Evolutionary conservation across 2,888 invertebrate species (phyloP), one percentile per base, ranked within the genome.

Genomic region (Unio pictorum): DNA sequence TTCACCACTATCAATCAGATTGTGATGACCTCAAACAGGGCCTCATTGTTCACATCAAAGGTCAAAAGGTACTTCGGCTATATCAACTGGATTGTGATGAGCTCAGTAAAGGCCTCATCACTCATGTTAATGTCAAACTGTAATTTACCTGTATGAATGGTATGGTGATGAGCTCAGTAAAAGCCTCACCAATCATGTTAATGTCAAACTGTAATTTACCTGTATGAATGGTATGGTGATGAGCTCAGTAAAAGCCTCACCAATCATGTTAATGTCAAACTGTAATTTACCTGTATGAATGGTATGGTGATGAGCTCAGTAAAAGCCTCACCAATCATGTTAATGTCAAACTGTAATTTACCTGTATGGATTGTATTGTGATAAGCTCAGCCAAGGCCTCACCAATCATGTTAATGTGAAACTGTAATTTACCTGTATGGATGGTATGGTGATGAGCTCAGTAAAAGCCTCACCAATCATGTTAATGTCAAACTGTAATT

Each of bases 291-390:
- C 86, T 88, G 87, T 56, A 89, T 87, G 45, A 85, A 82, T 15
- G 87, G 88, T 8, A 88, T 85, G 34, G 87, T 87, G 18, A 88
- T 82, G 18, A 89, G 81, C 72, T 89, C 89, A n/a, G 84, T 82
- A n/a, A 88, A 71, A 7, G 88, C 85, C 76, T 89, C 89, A 45
- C 45, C 45, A 45, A 11, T 45, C 45, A 8, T 45, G 45, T 45
- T 45, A 45, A 45, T 45, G 45, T 4, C 45, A 45, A 45, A 11
- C 8, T 11, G 1, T 45, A 45, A 8, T n/a, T n/a, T n/a, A n/a
- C n/a, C n/a, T 45, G 34, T 34, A 34, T 34, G 34, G 34, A 34
- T 34, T 1, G 34, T 4, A 34, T 34, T 2, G 34, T 34, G 34
- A 34, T 34, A 6, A 34, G 34, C 4, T 34, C 34, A 34, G 34